Base-by-base conservation (phyloP, 2,113 vertebrate species). In the Rostratula benghalensis region DNA sequence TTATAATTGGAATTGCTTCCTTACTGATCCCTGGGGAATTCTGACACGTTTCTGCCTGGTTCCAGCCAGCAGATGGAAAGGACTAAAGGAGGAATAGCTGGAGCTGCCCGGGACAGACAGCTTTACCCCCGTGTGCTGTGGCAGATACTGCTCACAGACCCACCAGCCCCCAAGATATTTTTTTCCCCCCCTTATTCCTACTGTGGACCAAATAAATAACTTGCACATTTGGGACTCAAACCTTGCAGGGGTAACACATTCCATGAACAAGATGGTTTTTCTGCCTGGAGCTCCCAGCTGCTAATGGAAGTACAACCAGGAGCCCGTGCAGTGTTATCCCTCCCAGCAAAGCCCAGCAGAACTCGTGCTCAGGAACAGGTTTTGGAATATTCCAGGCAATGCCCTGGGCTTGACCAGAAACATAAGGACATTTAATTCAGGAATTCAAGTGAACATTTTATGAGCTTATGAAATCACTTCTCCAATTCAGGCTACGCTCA, bases 21-120 rank as follows among this genome's bases (percentile, higher is more conserved):
- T 78, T 8, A 4, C 7, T 8, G n/a, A 63, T 41, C 43, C 87
- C 83, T 9, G 17, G 6, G 67, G 50, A 24, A 48, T 41, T 8
- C 24, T 68, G 48, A 79, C 73, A 76, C 24, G 6, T 9, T 53
- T 5, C 46, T 83, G 43, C 9, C 11, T 9, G 37, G n/a, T 53
- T 51, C 37, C 56, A 43, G 80, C 27, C 41, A 39, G 71, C 25
- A n/a, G 74, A 53, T 10, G 30, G 39, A 30, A 87, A 19, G 3
- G 45, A 13, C 45, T 11, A 1, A 37, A 12, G 5, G 2, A 51
- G n/a, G 1, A 17, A 57, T 6, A 31, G 70, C 10, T 0, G 45
- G 65, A 75, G 41, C 21, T 33, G 43, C 43, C 14, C 77, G 30
- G 19, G 54, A 23, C 48, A 67, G 39, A 4, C 39, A 35, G 75